Base-by-base conservation (phyloP, 2,797 vertebrate species). In the Danio tinwini region DNA sequence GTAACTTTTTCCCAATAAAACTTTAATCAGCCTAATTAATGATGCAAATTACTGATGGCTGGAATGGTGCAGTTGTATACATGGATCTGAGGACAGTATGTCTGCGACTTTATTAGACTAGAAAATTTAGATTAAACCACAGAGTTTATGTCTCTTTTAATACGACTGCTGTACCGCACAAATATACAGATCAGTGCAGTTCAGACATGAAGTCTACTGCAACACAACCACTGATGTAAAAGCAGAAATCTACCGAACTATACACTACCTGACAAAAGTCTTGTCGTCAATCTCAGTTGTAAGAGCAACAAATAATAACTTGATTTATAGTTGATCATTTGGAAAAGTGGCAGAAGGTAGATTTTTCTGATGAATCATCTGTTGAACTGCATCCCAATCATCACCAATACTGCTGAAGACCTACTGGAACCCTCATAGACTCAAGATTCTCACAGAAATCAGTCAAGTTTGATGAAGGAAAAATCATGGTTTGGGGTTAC, bases 221-320 rank as follows among this genome's bases (percentile, higher is more conserved):
- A 53, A 64, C 1, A 7, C 16, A 52, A 13, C 13, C 19, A 55
- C 8, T 65, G 14, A 76, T 5, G 0, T 44, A 55, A 76, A 53
- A 76, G 40, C 40, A 45, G 16, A 76, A 65, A 63, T 75, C n/a
- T 75, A 40, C 45, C 37, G 42, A 12, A 50, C 47, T 29, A 29
- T 3, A 1, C 29, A 3, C 29, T 29, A 1, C 3, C 29, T 29
- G 29, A 29, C 29, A 29, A 29, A 29, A 29, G 29, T 29, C 3
- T 29, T 29, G 29, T 29, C 3, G 29, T 29, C 29, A 29, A 29
- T 47, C 3, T 3, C 29, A 29, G 29, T 29, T 29, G 29, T 29
- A 29, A 29, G 29, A 29, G 29, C 29, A 29, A 29, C 3, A 29
- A 29, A 1, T 29, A 29, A 29, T 29, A 29, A 3, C 29, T 29